A percentile compares a stretch with the other conserved stretches of the same genome.
Conservation (phyloP, 2,113 vertebrate species). For the Cervus canadensis region DNA sequence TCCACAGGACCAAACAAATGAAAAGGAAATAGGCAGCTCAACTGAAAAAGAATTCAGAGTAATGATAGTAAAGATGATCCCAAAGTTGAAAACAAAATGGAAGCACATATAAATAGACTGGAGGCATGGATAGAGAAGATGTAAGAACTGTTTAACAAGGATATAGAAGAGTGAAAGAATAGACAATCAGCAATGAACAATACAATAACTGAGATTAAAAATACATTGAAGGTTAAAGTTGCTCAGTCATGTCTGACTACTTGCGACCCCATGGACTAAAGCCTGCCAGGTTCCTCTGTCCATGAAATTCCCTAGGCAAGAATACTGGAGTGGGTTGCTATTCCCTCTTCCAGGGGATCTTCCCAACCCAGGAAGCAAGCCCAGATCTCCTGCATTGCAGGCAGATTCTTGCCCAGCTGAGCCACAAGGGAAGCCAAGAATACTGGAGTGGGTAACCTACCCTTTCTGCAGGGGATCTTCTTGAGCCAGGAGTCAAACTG, state of each 20-base stretch:
- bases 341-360: neutral
- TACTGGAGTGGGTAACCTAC: neutral
- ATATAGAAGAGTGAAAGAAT: neutral
- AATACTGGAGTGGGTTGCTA: neutral
- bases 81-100: neutral
- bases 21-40: neutral
- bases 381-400: neutral
- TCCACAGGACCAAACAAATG: neutral
- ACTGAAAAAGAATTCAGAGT: neutral
- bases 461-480: neutral
- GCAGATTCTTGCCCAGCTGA: neutral
- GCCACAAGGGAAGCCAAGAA: neutral
- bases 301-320: neutral
- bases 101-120: neutral
- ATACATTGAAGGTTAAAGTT: neutral
- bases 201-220: neutral
- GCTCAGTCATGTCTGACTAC: neutral
- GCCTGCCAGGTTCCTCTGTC: neutral
- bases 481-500: neutral
- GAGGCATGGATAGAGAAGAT: neutral
- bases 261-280: neutral
- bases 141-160: neutral
- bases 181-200: neutral
- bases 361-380: neutral
- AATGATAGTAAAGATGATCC: neutral